Base-by-base conservation (phyloP, 2,888 invertebrate species). In the Stegana nigrithorax region DNA sequence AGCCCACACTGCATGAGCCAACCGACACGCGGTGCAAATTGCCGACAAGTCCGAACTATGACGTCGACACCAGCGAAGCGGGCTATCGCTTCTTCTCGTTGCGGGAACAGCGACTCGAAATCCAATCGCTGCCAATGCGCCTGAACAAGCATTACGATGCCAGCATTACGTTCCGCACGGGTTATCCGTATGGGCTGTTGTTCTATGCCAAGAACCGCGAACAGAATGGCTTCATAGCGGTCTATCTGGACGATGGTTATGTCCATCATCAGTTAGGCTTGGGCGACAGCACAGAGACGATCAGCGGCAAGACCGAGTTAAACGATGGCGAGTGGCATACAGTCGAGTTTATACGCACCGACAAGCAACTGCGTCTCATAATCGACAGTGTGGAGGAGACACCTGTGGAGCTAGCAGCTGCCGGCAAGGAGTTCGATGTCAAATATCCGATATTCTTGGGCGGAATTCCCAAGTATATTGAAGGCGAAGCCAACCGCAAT, bases 301-400 rank as follows among this genome's bases (percentile, higher is more conserved):
- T 95, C 0, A 83, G 87, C 8, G 91, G 92, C 0, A 75, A 87
- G 0, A 82, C 83, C 10, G 85, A 85, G 2, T 90, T 92, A 74
- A 91, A 92, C 76, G 93, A 95, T 81, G 90, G 91, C 0, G 85
- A 89, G 55, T 96, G 96, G 96, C 96, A 96, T 81, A 88, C 89
- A 0, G 89, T 92, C 0, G 88, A 88, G 10, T 89, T 96, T 73
- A 88, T 88, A 19, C 87, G 95, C 29, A 87, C 89, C 36, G 53
- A 32, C 21, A 32, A 55, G 53, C 87, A 86, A 1, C 94, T 93
- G 7, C 90, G 88, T 0, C 71, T 85, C 5, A 65, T 71, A 5
- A 68, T 85, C 17, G 83, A 84, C 60, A 67, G 67, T 5, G 14
- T 60, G 0, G 82, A 83, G 53, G 72, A 74, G 47, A 59, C 67